Conservation (phyloP, 2,113 vertebrate species). For the Pterophyllum scalare region DNA sequence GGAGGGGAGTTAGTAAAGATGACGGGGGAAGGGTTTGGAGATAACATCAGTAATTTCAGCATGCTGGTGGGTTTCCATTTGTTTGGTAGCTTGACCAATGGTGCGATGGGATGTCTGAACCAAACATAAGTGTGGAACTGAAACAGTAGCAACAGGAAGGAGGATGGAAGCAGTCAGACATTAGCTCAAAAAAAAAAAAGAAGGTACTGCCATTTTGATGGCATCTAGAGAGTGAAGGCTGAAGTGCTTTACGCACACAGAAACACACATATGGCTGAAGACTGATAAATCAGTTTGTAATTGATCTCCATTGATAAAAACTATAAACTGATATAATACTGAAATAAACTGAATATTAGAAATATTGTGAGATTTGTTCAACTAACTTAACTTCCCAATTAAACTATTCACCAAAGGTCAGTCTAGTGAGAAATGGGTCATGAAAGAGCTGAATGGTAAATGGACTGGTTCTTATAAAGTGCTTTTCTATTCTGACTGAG, state of each 20-base stretch:
- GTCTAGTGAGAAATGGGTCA: too few relatives aligned
- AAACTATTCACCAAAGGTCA: too few relatives aligned
- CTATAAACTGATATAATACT: too few relatives aligned
- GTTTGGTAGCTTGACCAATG: constrained; percentile 74
- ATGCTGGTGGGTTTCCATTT: constrained; percentile 78
- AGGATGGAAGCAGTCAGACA: constrained; percentile 45
- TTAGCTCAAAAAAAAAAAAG: constrained; percentile 21
- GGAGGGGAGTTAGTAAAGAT: constrained; percentile 8
- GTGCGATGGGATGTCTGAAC: constrained; percentile 61
- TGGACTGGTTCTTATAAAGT: too few relatives aligned
- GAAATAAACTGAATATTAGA: too few relatives aligned
- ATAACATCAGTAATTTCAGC: constrained; percentile 85
- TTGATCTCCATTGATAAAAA: background rate
- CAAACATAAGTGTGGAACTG: constrained; percentile 28
- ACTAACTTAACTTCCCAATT: too few relatives aligned
- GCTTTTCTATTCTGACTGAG: too few relatives aligned
- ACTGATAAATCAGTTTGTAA: background rate
- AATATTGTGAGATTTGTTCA: too few relatives aligned
- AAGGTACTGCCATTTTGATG: constrained; percentile 61
- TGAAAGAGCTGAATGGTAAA: too few relatives aligned
- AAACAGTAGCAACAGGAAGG: background rate
- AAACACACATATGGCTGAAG: background rate
- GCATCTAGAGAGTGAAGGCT: constrained; percentile 5
- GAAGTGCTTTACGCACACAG: constrained; percentile 1
- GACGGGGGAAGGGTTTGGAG: constrained; percentile 40